These are phyloP conservation scores for Seladonia tumulorum DNA, from an alignment of 2,888 invertebrate genomes.

Conservation along the genomic window DNA sequence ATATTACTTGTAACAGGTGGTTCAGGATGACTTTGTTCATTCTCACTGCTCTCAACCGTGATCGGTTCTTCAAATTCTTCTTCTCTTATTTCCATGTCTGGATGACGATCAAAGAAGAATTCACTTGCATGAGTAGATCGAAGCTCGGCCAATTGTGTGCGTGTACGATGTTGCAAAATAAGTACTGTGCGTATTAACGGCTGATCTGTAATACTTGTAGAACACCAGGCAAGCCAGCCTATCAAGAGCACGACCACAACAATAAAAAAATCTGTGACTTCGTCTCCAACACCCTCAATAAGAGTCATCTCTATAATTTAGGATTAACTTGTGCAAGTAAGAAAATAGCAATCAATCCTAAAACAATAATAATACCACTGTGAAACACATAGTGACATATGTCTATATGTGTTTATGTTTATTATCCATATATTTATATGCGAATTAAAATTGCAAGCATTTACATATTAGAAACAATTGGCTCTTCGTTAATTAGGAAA, in stretches of 20 bases:
- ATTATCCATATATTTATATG: background rate
- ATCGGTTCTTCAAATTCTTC: constrained; percentile 73
- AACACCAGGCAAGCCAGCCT: constrained; percentile 90
- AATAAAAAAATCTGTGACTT: constrained; percentile 91
- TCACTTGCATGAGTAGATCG: constrained; percentile 73
- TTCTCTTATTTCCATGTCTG: constrained; percentile 74
- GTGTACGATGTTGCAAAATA: constrained; percentile 86
- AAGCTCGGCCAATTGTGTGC: constrained; percentile 82
- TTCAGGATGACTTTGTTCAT: constrained; percentile 74
- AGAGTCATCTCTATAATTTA: constrained; percentile 87
- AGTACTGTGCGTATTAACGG: constrained; percentile 89
- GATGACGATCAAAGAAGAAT: constrained; percentile 57
- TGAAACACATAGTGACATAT: constrained; percentile 1
- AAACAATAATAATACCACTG: background rate
- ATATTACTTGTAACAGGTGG: constrained; percentile 73
- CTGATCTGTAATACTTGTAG: constrained; percentile 90
- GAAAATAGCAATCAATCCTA: constrained; percentile 6
- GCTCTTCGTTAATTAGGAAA: background rate
- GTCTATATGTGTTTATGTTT: background rate
- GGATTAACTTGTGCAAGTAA: constrained; percentile 29
- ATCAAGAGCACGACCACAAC: constrained; percentile 86
- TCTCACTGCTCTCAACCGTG: constrained; percentile 65
- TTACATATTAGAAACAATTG: background rate
- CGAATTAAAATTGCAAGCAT: background rate
- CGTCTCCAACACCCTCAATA: constrained; percentile 93